Evolutionary conservation across 2,113 vertebrate species (phyloP).

Genomic region (Pseudolaguvia tuberculata): DNA sequence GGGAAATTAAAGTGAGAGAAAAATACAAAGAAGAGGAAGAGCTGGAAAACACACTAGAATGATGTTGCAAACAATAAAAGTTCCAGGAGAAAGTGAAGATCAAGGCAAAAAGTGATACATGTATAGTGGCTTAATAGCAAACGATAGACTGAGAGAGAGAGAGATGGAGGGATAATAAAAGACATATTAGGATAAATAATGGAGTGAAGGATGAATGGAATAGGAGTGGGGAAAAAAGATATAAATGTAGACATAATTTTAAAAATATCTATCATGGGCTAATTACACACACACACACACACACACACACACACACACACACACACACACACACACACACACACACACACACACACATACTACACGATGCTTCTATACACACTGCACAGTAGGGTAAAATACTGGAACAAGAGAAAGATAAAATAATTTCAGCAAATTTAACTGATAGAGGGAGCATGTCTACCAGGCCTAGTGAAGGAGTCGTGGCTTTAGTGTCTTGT

Average conservation of each 20-base stretch:
- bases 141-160: slow-evolving; percentile 20
- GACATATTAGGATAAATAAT: background rate
- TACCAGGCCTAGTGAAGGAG: background rate
- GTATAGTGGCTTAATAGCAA: slow-evolving; percentile 26
- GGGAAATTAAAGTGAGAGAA: background rate
- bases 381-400: too few relatives aligned
- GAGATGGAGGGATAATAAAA: slow-evolving; percentile 6
- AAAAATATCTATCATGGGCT: slow-evolving; percentile 20
- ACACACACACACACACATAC: background rate
- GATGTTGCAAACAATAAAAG: too few relatives aligned
- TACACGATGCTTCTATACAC: background rate
- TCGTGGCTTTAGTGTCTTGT: background rate
- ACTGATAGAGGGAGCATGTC: too few relatives aligned
- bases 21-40: background rate
- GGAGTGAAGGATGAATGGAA: slow-evolving; percentile 27
- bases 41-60: too few relatives aligned
- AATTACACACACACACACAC: slow-evolving; percentile 8
- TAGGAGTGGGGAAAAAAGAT: slow-evolving; percentile 26
- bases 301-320: slow-evolving; percentile 18
- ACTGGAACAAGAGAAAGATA: too few relatives aligned
- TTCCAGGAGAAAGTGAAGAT: background rate
- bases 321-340: slow-evolving; percentile 16
- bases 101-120: slow-evolving; percentile 45
- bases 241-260: slow-evolving; percentile 41
- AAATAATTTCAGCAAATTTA: too few relatives aligned